Conservation (phyloP, 1,140 invertebrate species). For the Diabrotica virgifera region DNA sequence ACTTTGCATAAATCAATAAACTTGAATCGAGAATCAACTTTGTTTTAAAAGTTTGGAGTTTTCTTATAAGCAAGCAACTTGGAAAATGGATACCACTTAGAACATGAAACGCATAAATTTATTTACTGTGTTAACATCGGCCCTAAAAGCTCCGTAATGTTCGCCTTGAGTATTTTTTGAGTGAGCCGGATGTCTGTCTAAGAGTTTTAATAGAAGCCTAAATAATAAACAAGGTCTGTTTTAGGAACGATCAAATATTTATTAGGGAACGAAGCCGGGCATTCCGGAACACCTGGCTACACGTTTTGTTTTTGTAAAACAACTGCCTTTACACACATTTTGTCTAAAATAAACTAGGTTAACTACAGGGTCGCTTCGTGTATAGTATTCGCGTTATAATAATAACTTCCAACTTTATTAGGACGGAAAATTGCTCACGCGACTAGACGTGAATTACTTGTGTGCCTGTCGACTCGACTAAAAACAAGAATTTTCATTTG, state of each 20-base stretch:
- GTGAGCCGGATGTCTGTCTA: constrained; percentile 13
- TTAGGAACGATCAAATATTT: constrained; percentile 3
- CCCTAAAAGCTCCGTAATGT: neutral
- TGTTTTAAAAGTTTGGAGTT: neutral
- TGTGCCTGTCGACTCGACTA: too few species aligned
- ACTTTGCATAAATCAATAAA: neutral
- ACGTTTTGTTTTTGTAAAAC: neutral
- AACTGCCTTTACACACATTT: too few species aligned
- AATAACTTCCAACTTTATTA: too few species aligned
- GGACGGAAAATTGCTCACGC: too few species aligned
- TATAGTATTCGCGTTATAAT: too few species aligned
- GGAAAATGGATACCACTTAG: neutral
- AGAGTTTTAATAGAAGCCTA: constrained; percentile 14
- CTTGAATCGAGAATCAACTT: neutral
- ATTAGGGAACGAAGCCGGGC: constrained; percentile 4
- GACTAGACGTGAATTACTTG: too few species aligned
- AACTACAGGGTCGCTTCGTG: too few species aligned
- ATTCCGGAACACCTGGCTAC: neutral
- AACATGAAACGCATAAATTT: neutral
- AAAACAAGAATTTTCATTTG: too few species aligned
- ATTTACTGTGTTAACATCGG: neutral
- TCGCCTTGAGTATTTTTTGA: constrained; percentile 12
- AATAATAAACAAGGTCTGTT: constrained; percentile 12
- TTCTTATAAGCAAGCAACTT: neutral
- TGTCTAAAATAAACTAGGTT: too few species aligned